A percentile compares a stretch with the other conserved stretches of the same genome.
These are phyloP conservation scores for Vulpes ferrilata DNA, from an alignment of 2,113 vertebrate genomes.

Conservation along the genomic window DNA sequence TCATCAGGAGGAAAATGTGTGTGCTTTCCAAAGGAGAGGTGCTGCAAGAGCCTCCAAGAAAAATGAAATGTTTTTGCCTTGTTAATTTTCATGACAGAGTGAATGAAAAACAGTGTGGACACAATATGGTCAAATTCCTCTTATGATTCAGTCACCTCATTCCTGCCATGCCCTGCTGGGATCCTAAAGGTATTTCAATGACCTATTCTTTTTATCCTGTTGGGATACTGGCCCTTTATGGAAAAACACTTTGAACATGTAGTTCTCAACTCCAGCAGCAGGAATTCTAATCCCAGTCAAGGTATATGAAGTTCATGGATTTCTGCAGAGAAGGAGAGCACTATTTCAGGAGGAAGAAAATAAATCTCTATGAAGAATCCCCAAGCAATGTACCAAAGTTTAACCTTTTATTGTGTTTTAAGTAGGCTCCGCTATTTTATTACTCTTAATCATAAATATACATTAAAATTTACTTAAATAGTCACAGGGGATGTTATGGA, in stretches of 20 bases:
- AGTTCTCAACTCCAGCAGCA: background rate
- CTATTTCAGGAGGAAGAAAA: constrained; percentile 43
- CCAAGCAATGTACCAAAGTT: constrained; percentile 57
- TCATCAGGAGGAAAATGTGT: constrained; percentile 78
- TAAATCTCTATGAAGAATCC: constrained; percentile 52
- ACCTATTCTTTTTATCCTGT: constrained; percentile 49
- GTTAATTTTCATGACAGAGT: constrained; percentile 55
- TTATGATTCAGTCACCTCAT: constrained; percentile 23
- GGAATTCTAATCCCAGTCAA: constrained; percentile 34
- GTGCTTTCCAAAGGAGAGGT: background rate
- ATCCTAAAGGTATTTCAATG: background rate
- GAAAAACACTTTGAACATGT: background rate
- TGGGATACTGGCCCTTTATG: background rate
- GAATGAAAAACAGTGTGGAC: background rate
- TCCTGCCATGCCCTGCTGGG: background rate
- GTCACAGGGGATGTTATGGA: background rate
- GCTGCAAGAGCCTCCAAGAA: background rate
- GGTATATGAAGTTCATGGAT: background rate
- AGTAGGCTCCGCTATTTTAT: constrained; percentile 60
- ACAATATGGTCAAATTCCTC: background rate
- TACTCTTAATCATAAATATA: constrained; percentile 69
- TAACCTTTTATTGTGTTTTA: constrained; percentile 65
- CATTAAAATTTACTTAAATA: constrained; percentile 69
- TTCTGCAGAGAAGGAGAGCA: background rate
- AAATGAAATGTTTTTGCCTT: constrained; percentile 77